phyloP scores from a whole-genome alignment of 2,888 invertebrate species.

The Biston stratarius region DNA sequence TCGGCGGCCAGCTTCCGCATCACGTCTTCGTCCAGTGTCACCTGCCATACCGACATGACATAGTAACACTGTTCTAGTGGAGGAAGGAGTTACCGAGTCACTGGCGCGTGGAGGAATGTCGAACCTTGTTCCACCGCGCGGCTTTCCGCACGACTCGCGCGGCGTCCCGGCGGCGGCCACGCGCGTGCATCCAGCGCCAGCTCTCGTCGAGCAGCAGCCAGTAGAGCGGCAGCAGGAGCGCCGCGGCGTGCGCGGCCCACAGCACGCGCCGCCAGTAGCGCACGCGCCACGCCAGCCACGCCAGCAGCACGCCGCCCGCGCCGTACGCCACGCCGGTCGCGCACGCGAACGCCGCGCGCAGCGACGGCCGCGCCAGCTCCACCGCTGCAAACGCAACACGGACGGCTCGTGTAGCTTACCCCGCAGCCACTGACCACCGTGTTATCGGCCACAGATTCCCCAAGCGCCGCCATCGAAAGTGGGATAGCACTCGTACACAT shows the following conservation, averaged over 20 bases:
- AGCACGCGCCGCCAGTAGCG: slow-evolving; percentile 90
- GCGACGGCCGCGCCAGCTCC: slow-evolving; percentile 72
- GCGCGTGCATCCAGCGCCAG: slow-evolving; percentile 91
- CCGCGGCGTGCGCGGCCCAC: slow-evolving; percentile 88
- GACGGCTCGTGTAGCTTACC: too few relatives aligned
- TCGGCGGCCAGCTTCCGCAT: slow-evolving; percentile 55
- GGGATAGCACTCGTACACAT: too few relatives aligned
- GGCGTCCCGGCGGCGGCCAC: slow-evolving; percentile 85
- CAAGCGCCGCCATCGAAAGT: too few relatives aligned
- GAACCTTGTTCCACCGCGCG: slow-evolving; percentile 87
- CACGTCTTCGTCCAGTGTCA: slow-evolving; percentile 63
- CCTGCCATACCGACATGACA: slow-evolving; percentile 47
- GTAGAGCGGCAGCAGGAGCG: slow-evolving; percentile 88
- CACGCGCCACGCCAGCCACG: slow-evolving; percentile 72
- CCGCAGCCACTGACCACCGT: too few relatives aligned
- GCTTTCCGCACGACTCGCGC: slow-evolving; percentile 87
- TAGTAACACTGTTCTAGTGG: too few relatives aligned
- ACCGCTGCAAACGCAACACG: slow-evolving; percentile 59
- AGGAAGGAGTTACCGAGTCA: too few relatives aligned
- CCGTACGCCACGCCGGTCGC: slow-evolving; percentile 78
- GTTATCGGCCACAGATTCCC: too few relatives aligned
- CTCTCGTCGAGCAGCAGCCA: slow-evolving; percentile 91
- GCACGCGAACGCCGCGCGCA: slow-evolving; percentile 74
- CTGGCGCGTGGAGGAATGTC: too few relatives aligned
- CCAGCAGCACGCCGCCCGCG: slow-evolving; percentile 85